Evolutionary conservation across 2,113 vertebrate species (phyloP).

Genomic region (Benthochromis sp.): DNA sequence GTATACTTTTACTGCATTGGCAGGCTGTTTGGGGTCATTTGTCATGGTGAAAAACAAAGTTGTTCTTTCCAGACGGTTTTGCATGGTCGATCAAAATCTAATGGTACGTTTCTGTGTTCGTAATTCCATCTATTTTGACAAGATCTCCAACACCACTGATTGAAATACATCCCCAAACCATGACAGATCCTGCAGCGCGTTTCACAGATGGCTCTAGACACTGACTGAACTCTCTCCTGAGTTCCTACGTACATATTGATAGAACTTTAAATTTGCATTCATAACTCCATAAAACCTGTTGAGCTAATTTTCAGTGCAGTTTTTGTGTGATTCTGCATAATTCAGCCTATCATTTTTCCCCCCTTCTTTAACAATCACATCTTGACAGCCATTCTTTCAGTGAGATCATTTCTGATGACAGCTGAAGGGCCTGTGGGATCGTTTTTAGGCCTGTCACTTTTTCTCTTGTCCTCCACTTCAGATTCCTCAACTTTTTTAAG

Average conservation of each 20-base stretch:
- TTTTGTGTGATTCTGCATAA: not conserved
- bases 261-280: not conserved
- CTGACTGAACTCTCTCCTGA: not conserved
- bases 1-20: not conserved
- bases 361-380: not conserved
- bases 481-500: not conserved
- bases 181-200: not conserved
- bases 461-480: not conserved
- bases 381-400: not conserved
- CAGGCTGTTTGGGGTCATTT: not conserved
- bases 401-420: not conserved
- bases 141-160: not conserved
- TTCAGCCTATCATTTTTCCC: not conserved
- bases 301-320: not conserved
- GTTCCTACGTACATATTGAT: not conserved
- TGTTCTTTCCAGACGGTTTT: not conserved
- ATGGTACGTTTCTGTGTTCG: not conserved
- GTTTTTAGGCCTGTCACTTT: not conserved
- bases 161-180: not conserved
- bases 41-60: not conserved
- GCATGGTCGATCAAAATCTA: not conserved
- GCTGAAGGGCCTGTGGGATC: not conserved
- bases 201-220: not conserved
- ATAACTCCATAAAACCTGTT: not conserved
- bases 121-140: not conserved